Base-by-base conservation (phyloP, 2,888 invertebrate genomes). In the Nomada flava region DNA sequence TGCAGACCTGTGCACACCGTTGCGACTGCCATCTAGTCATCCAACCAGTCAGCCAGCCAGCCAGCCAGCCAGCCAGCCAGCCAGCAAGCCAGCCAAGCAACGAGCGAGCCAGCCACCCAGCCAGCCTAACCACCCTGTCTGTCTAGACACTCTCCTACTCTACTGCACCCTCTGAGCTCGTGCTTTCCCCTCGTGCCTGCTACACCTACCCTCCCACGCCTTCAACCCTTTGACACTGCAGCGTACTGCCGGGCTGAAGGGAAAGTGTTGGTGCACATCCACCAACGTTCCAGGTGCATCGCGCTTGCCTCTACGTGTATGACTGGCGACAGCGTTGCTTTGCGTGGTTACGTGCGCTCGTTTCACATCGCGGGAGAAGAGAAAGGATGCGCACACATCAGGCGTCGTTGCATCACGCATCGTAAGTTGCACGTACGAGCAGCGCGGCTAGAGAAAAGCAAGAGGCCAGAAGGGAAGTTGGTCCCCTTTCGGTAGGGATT, bases 71-170 rank as follows among this genome's bases (percentile, higher is more conserved):
- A 86, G 88, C 63, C 53, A 69, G 47, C 76, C 79, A 86, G 44
- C 82, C 68, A 83, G 85, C 80, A 79, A 79, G 77, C 86, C 80
- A 87, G 84, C 74, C 75, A 83, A 74, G 79, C 81, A 86, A 84
- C 86, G 88, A 85, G 84, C 89, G 88, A 79, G 72, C 82, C 76
- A 85, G 79, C 89, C 81, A 86, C 83, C 82, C 87, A 89, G 88
- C 87, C 89, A 86, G 86, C 89, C 91, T 90, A 91, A 87, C 90
- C 92, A 89, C 91, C 91, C 91, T 90, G 92, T 90, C 91, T 91
- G 92, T 92, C 92, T 92, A 92, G 92, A 93, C 92, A 90, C 91
- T 91, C 91, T 92, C 92, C 91, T 92, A 92, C 92, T 92, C 92
- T 91, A 91, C 92, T 91, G 90, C 90, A 90, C 91, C 91, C 92